These are phyloP conservation scores for Misgurnus anguillicaudatus DNA, from an alignment of 2,113 vertebrate genomes.

Conservation along the genomic window DNA sequence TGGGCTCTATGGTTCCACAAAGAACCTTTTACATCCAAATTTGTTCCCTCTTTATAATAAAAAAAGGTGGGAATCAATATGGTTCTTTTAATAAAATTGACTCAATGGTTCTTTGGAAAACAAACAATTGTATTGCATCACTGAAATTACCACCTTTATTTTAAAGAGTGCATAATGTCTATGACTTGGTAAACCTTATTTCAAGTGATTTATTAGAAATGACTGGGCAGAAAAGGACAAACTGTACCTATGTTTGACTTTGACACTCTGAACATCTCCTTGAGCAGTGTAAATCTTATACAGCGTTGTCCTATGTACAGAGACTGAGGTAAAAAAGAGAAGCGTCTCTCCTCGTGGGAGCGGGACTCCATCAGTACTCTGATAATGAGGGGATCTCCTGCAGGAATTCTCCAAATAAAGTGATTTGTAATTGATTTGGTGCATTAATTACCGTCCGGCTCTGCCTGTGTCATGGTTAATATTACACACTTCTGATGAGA, in stretches of 20 bases:
- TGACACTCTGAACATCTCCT: conserved; percentile 16
- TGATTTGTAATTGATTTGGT: conserved; percentile 81
- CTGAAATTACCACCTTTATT: no score
- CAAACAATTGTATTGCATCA: no score
- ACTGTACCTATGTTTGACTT: conserved; percentile 8
- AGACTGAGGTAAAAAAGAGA: conserved; percentile 51
- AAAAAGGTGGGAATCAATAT: no score
- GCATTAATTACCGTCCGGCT: conserved; percentile 79
- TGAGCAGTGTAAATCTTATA: conserved; percentile 17
- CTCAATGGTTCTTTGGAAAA: no score
- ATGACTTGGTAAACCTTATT: no score
- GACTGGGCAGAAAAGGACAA: not conserved
- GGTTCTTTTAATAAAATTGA: no score
- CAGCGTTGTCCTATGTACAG: not conserved
- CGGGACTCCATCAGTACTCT: conserved; percentile 67
- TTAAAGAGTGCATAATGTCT: no score
- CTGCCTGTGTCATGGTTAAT: conserved; percentile 79
- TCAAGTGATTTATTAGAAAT: not conserved
- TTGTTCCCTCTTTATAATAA: no score
- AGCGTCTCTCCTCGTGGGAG: conserved; percentile 60
- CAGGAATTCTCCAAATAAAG: conserved; percentile 76
- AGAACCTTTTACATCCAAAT: no score
- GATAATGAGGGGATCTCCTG: conserved; percentile 74
- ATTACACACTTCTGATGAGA: conserved; percentile 72
- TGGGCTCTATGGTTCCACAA: no score